Evolutionary conservation across 1,140 invertebrate genomes (phyloP), one percentile per base, ranked within the genome.

Genomic region (Hydropsyche tenuis): DNA sequence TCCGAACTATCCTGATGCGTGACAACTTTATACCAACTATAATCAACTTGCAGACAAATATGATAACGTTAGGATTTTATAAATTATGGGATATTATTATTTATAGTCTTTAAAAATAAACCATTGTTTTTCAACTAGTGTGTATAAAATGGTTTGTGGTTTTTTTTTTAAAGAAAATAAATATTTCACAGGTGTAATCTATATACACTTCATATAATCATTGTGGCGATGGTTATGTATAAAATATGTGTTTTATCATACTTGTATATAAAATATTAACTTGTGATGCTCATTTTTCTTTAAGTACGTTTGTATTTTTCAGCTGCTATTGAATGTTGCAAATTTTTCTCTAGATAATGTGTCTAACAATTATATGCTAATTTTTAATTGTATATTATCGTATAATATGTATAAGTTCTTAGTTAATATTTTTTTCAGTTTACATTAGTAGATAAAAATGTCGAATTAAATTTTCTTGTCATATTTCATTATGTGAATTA

Each of bases 21-120:
- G 98, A 99, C 82, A 98, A 97, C 87, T 99, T 99, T 86, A 99
- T 99, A 84, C 92, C 93, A 27, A 96, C 94, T 73, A 99, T 99
- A 84, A 93, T 99, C 84, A 98, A 98, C 88, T 99, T 98, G 89
- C 91, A 92, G 83, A 98, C 96, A 76, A 94, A 97, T 81, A 90
- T 93, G 81, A 93, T 99, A 83, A 93, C 91, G 92, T 96, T 94
- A 85, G 83, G 82, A 48, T 62, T 48, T 66, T 16, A 22, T 70
- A 53, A 53, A 53, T 62, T 48, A 27, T 16, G 23, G 56, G 56
- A 60, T n/a, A n/a, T 60, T 23, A 48, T 20, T 69, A 69, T 60
- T 53, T 4, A 60, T 22, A 6, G 25, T 60, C 18, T 60, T 60
- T 60, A 37, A 37, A 37, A 37, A n/a, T n/a, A n/a, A 37, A 60